phyloP scores from a whole-genome alignment of 2,113 vertebrate genomes.

The Xiphophorus couchianus region DNA sequence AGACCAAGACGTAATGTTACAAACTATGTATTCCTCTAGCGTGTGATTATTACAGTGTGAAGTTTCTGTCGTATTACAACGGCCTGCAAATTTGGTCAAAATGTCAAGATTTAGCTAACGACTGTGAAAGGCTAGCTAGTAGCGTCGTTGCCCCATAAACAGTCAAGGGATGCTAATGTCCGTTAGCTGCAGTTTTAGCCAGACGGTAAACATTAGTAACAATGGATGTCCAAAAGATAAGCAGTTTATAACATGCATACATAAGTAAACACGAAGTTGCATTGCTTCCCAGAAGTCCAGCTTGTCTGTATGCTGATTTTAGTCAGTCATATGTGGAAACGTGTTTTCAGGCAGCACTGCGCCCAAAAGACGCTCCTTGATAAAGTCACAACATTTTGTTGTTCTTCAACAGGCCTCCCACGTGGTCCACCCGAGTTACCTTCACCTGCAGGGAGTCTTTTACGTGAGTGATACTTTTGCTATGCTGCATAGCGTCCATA shows the following conservation, averaged over 20 bases:
- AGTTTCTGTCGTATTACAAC: background rate
- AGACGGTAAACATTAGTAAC: background rate
- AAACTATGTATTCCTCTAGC: conserved; percentile 1
- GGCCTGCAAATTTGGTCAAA: conserved; percentile 13
- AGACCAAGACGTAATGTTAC: conserved; percentile 26
- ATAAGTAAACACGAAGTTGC: background rate
- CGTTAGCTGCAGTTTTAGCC: conserved; percentile 40
- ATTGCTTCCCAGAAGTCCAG: background rate
- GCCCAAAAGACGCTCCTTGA: background rate
- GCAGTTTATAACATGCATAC: background rate
- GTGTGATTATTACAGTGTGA: background rate
- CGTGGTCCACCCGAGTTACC: conserved; percentile 36
- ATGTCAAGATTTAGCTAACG: background rate
- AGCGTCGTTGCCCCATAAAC: conserved; percentile 37
- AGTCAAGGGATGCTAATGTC: conserved; percentile 28
- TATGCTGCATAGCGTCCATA: background rate
- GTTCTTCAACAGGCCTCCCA: conserved; percentile 52
- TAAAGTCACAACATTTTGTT: conserved; percentile 27
- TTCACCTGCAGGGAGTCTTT: background rate
- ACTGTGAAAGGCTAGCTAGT: conserved; percentile 40
- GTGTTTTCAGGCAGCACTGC: background rate
- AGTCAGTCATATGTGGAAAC: background rate
- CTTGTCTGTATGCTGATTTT: background rate
- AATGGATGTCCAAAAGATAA: background rate
- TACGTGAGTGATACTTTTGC: background rate